phyloP scores from a whole-genome alignment of 30 jellyfish, hydroid and myxozoan genomes.

The Mastigias papua region DNA sequence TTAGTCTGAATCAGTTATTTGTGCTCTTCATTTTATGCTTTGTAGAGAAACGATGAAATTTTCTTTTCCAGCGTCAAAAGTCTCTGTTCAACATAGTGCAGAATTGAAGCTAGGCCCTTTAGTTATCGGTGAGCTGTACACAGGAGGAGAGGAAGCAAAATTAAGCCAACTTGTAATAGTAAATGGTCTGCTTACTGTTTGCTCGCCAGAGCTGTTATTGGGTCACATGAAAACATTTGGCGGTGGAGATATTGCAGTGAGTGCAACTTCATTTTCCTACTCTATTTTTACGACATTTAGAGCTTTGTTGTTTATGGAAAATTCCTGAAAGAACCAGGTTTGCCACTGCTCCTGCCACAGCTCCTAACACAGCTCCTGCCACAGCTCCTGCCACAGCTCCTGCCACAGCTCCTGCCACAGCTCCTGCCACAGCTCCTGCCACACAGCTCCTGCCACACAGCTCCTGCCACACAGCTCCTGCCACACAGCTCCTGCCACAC shows the following conservation, averaged over 20 bases:
- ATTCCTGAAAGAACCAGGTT: too few relatives aligned
- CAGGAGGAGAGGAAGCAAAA: not conserved
- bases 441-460: too few relatives aligned
- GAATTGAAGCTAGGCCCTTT: constrained; percentile 29
- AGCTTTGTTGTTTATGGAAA: too few relatives aligned
- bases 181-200: constrained; percentile 55
- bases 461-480: too few relatives aligned
- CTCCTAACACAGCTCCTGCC: too few relatives aligned
- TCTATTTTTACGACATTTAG: not conserved
- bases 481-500: too few relatives aligned
- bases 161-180: constrained; percentile 21
- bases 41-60: not conserved
- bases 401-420: too few relatives aligned
- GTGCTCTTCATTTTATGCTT: not conserved
- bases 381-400: too few relatives aligned
- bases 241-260: not conserved
- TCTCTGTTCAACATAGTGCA: not conserved
- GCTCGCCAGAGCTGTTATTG: constrained; percentile 38
- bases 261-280: not conserved
- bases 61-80: not conserved
- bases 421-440: too few relatives aligned
- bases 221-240: not conserved
- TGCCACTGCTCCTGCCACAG: too few relatives aligned
- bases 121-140: not conserved
- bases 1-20: not conserved